Evolutionary conservation across 2,888 invertebrate species (phyloP).

Genomic region (Halictus quadricinctus): DNA sequence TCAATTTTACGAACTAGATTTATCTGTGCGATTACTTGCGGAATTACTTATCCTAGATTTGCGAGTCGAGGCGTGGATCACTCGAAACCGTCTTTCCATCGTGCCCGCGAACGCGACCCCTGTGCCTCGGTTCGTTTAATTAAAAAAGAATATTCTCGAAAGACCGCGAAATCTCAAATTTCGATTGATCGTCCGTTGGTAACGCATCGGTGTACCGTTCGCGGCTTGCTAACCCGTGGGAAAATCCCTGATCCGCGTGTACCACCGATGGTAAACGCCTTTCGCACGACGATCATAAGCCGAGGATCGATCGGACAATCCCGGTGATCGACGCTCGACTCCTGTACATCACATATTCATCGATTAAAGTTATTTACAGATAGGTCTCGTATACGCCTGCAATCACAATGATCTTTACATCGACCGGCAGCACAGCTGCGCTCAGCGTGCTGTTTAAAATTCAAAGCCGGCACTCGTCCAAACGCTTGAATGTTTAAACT

Average conservation of each 20-base stretch:
- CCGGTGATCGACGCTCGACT: slow-evolving; percentile 63
- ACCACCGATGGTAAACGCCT: slow-evolving; percentile 8
- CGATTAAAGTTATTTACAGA: slow-evolving; percentile 79
- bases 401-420: slow-evolving; percentile 79
- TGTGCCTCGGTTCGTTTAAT: background rate
- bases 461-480: slow-evolving; percentile 5
- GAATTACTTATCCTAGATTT: slow-evolving; percentile 37
- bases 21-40: slow-evolving; percentile 60
- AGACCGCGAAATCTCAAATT: background rate
- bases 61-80: slow-evolving; percentile 42
- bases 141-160: background rate
- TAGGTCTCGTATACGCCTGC: slow-evolving; percentile 81
- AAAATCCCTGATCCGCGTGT: background rate
- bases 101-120: background rate
- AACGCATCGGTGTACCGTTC: slow-evolving; percentile 8
- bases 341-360: slow-evolving; percentile 67
- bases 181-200: background rate
- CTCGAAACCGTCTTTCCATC: slow-evolving; percentile 23
- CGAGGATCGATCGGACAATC: slow-evolving; percentile 35
- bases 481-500: slow-evolving; percentile 30
- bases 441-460: slow-evolving; percentile 35
- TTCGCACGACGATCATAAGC: background rate
- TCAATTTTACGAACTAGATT: slow-evolving; percentile 50
- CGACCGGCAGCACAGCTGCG: slow-evolving; percentile 45
- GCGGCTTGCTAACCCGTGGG: background rate